Percentiles rank a stretch among this genome's conserved stretches.
Evolutionary conservation across 2,888 invertebrate species (phyloP).

Genomic region (Ophion costatus): DNA sequence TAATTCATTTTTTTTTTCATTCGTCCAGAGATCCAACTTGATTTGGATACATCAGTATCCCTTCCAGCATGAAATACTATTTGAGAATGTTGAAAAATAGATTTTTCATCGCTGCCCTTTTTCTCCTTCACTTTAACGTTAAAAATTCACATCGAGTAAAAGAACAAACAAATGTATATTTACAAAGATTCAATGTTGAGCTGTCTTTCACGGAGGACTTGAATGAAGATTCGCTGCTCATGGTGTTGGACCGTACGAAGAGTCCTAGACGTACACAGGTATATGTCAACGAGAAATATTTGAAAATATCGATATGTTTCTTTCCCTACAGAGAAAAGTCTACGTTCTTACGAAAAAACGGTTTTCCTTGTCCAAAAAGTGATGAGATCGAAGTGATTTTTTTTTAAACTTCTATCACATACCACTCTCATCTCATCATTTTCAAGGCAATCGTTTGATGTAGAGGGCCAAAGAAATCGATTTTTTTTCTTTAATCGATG

Average conservation of each 20-base stretch:
- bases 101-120: not conserved
- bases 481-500: no score
- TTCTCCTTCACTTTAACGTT: not conserved
- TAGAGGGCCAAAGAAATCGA: no score
- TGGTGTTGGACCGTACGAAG: constrained; percentile 63
- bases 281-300: constrained; percentile 43
- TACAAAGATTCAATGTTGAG: constrained; percentile 66
- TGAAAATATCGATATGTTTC: not conserved
- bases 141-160: constrained; percentile 1
- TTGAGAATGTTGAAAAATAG: not conserved
- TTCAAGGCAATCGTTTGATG: no score
- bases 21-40: not conserved
- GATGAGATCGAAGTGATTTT: not conserved
- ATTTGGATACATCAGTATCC: not conserved
- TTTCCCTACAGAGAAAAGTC: not conserved
- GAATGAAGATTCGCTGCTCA: constrained; percentile 66
- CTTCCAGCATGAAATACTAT: not conserved
- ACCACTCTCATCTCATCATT: not conserved
- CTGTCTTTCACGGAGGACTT: constrained; percentile 62
- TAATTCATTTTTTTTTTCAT: not conserved
- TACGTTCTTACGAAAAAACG: not conserved
- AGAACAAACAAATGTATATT: constrained; percentile 54
- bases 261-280: constrained; percentile 60
- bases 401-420: not conserved
- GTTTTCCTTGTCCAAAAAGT: not conserved